Base-by-base conservation (phyloP, 2,113 vertebrate genomes). In the Rhea pennata region DNA sequence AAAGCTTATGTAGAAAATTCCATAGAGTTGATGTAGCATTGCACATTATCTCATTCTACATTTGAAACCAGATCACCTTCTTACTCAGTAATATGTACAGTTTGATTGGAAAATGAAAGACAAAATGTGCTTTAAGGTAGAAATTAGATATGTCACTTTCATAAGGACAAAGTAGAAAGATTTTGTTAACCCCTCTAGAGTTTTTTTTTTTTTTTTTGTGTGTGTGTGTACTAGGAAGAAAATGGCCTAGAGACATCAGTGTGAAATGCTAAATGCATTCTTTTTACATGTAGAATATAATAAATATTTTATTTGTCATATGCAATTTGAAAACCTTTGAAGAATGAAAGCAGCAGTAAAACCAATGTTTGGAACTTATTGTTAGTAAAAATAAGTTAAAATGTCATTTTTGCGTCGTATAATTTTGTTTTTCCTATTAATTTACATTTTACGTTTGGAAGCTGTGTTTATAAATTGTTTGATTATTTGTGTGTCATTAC, bases 41-140 rank as follows among this genome's bases (percentile, higher is more conserved):
- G 16, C 26, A 80, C 13, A 4, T 50, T 39, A 1, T 56, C 10
- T 65, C 9, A 33, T 80, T 88, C 88, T 92, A 22, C 5, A 58
- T 88, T 88, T 61, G 24, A 81, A 80, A 78, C 12, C 31, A 53
- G 7, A 13, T 76, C 90, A 67, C 20, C 12, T 84, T 42, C 48
- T 90, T 15, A 39, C 20, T 69, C 27, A 88, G 11, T 67, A 66
- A 48, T 46, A 6, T 46, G 44, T n/a, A 22, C 53, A 69, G 73
- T 93, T 73, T 21, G 23, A 66, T 56, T 90, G 24, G 36, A 33
- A 88, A 84, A 74, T 22, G 23, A 20, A 62, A 93, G 82, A 75
- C 8, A 77, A 86, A 84, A 74, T 71, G 5, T 51, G 4, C 27
- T 85, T 39, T 59, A 76, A 76, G 36, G 17, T 27, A 89, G 27